These are phyloP conservation scores for Strigamia transsilvanica DNA, from an alignment of 2,888 invertebrate genomes.

Conservation along the genomic window DNA sequence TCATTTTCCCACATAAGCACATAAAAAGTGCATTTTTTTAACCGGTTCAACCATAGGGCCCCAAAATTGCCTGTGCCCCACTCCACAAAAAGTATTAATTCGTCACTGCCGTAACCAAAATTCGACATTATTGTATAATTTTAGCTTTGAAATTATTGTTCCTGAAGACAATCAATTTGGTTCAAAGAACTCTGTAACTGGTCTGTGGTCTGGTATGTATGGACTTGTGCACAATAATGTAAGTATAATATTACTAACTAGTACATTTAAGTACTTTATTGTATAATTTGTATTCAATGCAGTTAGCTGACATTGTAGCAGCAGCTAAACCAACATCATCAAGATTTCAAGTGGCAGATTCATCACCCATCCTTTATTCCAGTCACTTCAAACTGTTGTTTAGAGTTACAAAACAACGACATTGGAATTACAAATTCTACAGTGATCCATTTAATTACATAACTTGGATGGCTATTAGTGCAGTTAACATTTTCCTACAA, in stretches of 20 bases:
- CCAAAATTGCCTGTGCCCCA: too few relatives aligned
- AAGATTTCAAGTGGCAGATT: neutral
- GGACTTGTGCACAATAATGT: neutral
- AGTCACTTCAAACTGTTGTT: neutral
- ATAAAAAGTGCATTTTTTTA: too few relatives aligned
- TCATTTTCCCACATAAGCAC: too few relatives aligned
- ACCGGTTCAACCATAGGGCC: too few relatives aligned
- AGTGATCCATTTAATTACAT: neutral
- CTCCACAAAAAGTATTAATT: too few relatives aligned
- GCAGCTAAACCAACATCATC: neutral
- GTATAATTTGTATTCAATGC: neutral
- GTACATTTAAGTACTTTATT: neutral
- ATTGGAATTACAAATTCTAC: neutral
- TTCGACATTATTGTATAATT: neutral
- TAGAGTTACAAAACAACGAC: neutral
- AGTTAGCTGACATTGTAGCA: neutral
- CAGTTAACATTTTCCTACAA: neutral
- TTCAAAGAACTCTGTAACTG: neutral
- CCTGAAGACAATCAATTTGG: conserved; percentile 22
- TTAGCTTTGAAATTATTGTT: neutral
- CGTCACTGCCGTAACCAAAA: too few relatives aligned
- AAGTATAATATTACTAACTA: neutral
- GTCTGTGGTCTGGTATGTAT: neutral
- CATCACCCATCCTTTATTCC: neutral
- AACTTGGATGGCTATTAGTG: neutral